Percentiles rank a stretch among this genome's conserved stretches.
Evolutionary conservation across 2,113 vertebrate genomes (phyloP).

Genomic region (Atherinomorus stipes): DNA sequence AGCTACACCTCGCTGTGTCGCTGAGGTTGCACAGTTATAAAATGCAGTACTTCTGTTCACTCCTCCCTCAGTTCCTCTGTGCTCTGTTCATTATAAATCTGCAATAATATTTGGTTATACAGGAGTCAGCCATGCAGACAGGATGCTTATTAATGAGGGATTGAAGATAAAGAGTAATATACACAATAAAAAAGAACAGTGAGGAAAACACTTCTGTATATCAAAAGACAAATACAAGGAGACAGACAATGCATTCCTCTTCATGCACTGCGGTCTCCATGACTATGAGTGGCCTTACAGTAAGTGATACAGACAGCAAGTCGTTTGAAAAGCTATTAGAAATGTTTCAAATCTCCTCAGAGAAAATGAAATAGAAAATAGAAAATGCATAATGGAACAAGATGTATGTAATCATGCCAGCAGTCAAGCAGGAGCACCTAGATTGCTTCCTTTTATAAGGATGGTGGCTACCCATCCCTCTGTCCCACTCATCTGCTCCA

Average conservation of each 20-base stretch:
- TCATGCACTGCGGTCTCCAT: constrained; percentile 34
- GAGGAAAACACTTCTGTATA: constrained; percentile 5
- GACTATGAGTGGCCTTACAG: constrained; percentile 49
- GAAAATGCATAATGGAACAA: constrained; percentile 74
- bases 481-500: constrained; percentile 37
- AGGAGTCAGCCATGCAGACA: not conserved
- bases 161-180: constrained; percentile 14
- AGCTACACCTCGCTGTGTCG: constrained; percentile 6
- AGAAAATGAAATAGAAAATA: constrained; percentile 72
- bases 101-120: not conserved
- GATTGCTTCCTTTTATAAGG: constrained; percentile 54
- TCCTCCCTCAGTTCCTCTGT: not conserved
- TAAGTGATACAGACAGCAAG: constrained; percentile 69
- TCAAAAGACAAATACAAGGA: constrained; percentile 41
- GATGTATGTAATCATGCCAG: constrained; percentile 76
- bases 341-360: constrained; percentile 76
- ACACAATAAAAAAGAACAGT: not conserved
- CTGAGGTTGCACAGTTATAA: constrained; percentile 18
- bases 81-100: constrained; percentile 19
- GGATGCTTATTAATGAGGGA: constrained; percentile 16
- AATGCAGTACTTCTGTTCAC: not conserved
- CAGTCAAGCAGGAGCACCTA: constrained; percentile 48
- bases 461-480: constrained; percentile 29
- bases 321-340: constrained; percentile 80
- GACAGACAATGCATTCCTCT: constrained; percentile 36